These are phyloP conservation scores for Drosophila neonasuta DNA, from an alignment of 2,888 invertebrate species.

Conservation along the genomic window DNA sequence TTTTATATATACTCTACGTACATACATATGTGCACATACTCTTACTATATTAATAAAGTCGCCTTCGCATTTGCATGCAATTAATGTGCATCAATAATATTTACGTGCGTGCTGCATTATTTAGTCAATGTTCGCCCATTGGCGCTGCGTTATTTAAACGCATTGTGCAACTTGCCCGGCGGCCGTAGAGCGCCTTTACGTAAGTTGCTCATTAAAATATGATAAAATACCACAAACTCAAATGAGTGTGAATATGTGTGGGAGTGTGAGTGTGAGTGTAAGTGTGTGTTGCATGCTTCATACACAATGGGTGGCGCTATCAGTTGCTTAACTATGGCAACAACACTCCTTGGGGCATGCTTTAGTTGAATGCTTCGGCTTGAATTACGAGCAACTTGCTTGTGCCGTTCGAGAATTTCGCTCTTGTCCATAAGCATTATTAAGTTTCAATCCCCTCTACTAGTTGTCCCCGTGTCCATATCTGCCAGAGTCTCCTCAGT, in stretches of 20 bases:
- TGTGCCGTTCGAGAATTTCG: neutral
- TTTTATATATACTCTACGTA: constrained; percentile 14
- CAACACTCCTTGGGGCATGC: constrained; percentile 11
- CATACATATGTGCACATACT: neutral
- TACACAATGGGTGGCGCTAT: neutral
- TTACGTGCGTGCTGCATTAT: constrained; percentile 38
- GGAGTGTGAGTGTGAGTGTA: neutral
- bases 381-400: constrained; percentile 16
- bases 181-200: constrained; percentile 25
- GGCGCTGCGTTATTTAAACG: constrained; percentile 19
- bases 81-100: constrained; percentile 59
- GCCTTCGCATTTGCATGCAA: constrained; percentile 50
- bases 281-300: neutral
- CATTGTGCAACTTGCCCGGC: constrained; percentile 39
- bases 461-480: neutral
- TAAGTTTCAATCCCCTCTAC: neutral
- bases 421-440: neutral
- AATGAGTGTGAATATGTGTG: neutral
- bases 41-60: constrained; percentile 56
- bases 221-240: constrained; percentile 1
- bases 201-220: constrained; percentile 57
- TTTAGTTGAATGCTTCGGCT: constrained; percentile 11
- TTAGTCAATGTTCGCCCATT: constrained; percentile 42
- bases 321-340: constrained; percentile 13
- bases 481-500: neutral